phyloP scores from a whole-genome alignment of 2,888 invertebrate genomes.

The Hoplodrina blanda region DNA sequence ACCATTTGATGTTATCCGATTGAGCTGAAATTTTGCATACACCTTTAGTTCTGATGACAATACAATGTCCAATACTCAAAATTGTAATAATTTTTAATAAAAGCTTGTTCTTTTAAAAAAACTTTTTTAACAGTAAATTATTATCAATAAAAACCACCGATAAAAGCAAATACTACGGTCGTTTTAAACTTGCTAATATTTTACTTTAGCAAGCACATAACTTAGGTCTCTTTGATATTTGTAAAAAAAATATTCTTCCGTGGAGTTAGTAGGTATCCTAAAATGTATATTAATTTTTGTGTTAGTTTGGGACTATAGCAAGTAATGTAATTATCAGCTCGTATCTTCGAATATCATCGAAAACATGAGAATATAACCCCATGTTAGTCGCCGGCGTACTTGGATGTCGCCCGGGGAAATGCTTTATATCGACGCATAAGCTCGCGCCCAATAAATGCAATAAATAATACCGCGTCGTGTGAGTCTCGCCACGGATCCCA shows the following conservation, averaged over 20 bases:
- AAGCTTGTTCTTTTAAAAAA: too few relatives aligned
- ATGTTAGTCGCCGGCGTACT: slow-evolving; percentile 71
- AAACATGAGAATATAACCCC: slow-evolving; percentile 63
- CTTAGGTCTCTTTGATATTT: neutral
- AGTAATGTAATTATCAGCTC: neutral
- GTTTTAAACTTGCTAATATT: neutral
- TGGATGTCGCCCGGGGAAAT: slow-evolving; percentile 88
- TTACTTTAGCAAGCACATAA: neutral
- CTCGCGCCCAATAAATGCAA: slow-evolving; percentile 85
- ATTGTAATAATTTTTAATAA: too few relatives aligned
- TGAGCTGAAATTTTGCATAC: too few relatives aligned
- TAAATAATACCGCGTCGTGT: slow-evolving; percentile 87
- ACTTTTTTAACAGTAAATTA: too few relatives aligned
- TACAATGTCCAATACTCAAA: too few relatives aligned
- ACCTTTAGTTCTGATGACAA: too few relatives aligned
- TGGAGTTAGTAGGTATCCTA: neutral
- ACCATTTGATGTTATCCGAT: too few relatives aligned
- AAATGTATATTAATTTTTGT: neutral
- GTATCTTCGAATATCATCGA: slow-evolving; percentile 5
- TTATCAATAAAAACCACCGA: slow-evolving; percentile 11
- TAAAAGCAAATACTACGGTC: slow-evolving; percentile 26
- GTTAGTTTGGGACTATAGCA: neutral
- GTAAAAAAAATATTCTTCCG: too few relatives aligned
- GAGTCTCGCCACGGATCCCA: slow-evolving; percentile 83
- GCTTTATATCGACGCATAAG: slow-evolving; percentile 79